These are phyloP conservation scores for Phyllostomus hastatus DNA, from an alignment of 2,113 vertebrate genomes.

Conservation along the genomic window DNA sequence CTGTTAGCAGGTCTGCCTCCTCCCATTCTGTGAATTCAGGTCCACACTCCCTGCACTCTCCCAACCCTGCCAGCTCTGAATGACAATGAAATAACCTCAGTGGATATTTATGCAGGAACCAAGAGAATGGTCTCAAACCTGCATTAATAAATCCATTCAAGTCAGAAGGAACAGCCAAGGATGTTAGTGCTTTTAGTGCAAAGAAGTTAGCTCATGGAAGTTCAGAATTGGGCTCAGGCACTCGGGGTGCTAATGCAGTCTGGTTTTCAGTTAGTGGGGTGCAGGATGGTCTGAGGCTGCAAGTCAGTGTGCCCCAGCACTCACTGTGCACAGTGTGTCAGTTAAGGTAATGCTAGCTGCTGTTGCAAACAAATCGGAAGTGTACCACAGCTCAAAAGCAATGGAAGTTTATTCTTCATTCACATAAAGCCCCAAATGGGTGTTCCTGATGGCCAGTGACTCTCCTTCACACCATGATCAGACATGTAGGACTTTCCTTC, in stretches of 20 bases:
- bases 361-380: neutral
- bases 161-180: neutral
- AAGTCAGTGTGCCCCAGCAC: neutral
- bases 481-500: neutral
- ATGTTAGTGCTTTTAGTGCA: neutral
- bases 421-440: neutral
- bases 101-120: neutral
- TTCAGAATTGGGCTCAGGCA: neutral
- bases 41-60: neutral
- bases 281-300: neutral
- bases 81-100: neutral
- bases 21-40: neutral
- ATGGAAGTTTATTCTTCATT: neutral
- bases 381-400: neutral
- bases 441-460: neutral
- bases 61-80: neutral
- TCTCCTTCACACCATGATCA: neutral
- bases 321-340: neutral
- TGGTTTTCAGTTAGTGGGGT: neutral
- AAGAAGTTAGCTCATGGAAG: neutral
- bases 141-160: neutral
- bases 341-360: neutral
- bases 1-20: neutral
- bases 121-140: neutral
- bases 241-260: neutral